These are phyloP conservation scores for Dyspetes luteomarginatus DNA, from an alignment of 2,888 invertebrate species.

Conservation along the genomic window DNA sequence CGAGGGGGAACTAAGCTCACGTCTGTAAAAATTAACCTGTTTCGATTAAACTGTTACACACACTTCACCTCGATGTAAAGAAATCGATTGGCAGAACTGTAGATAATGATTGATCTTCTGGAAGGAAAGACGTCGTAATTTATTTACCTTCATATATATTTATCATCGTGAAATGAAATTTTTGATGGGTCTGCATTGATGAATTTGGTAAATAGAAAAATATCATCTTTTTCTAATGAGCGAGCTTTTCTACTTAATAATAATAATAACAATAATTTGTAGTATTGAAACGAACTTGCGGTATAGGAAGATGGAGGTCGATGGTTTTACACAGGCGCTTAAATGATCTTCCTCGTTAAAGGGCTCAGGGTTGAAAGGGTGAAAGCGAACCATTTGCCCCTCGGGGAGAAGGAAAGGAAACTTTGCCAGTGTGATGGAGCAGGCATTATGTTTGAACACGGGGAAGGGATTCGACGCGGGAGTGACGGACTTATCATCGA, in stretches of 20 bases:
- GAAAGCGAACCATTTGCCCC: slow-evolving; percentile 51
- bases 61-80: no score
- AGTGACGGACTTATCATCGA: slow-evolving; percentile 78
- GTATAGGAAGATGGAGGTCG: slow-evolving; percentile 24
- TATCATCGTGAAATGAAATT: no score
- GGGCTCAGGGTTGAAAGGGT: slow-evolving; percentile 55
- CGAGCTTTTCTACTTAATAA: not conserved
- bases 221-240: no score
- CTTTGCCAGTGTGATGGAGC: slow-evolving; percentile 72
- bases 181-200: no score
- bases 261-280: not conserved
- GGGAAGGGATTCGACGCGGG: slow-evolving; percentile 70
- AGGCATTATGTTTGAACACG: slow-evolving; percentile 78
- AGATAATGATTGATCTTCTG: no score
- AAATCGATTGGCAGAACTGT: no score
- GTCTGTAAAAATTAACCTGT: no score
- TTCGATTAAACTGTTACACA: no score
- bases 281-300: not conserved
- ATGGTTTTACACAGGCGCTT: slow-evolving; percentile 46
- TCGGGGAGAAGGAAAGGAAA: slow-evolving; percentile 19
- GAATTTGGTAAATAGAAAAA: no score
- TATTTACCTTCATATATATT: no score
- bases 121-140: no score
- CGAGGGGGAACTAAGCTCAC: no score
- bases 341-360: slow-evolving; percentile 59